Percentiles rank a stretch among this genome's conserved stretches.
Evolutionary conservation across 2,113 vertebrate species (phyloP).

Genomic region (Chaenocephalus aceratus): DNA sequence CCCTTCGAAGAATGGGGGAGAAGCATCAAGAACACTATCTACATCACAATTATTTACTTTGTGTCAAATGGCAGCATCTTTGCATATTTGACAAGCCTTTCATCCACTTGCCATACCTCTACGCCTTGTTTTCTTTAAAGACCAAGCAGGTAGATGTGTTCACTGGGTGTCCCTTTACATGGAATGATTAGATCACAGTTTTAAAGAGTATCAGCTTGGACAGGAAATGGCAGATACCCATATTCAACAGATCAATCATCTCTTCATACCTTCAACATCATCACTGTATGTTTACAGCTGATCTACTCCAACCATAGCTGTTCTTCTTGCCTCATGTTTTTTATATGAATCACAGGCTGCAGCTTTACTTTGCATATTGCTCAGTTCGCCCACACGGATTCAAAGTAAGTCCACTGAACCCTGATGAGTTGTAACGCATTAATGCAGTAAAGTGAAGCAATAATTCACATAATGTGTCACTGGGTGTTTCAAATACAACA

Average conservation of each 20-base stretch:
- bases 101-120: neutral
- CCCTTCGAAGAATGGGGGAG: neutral
- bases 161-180: neutral
- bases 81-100: neutral
- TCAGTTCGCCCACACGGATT: neutral
- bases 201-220: constrained; percentile 15
- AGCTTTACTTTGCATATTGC: constrained; percentile 14
- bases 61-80: neutral
- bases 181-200: constrained; percentile 48
- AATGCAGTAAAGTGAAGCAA: constrained; percentile 17
- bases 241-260: constrained; percentile 19
- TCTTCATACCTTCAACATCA: constrained; percentile 1
- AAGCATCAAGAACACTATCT: neutral
- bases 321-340: neutral
- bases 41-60: neutral
- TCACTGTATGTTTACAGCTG: constrained; percentile 4
- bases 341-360: constrained; percentile 5
- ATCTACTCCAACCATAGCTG: constrained; percentile 16
- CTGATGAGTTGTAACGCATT: constrained; percentile 2
- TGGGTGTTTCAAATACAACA: neutral
- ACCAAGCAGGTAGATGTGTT: neutral
- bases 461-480: neutral
- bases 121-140: constrained; percentile 3
- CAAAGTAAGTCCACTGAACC: neutral
- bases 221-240: constrained; percentile 11